A percentile compares a stretch with the other conserved stretches of the same genome.
These are phyloP conservation scores for Pseudochirops corinnae DNA, from an alignment of 2,797 vertebrate genomes.

Conservation along the genomic window DNA sequence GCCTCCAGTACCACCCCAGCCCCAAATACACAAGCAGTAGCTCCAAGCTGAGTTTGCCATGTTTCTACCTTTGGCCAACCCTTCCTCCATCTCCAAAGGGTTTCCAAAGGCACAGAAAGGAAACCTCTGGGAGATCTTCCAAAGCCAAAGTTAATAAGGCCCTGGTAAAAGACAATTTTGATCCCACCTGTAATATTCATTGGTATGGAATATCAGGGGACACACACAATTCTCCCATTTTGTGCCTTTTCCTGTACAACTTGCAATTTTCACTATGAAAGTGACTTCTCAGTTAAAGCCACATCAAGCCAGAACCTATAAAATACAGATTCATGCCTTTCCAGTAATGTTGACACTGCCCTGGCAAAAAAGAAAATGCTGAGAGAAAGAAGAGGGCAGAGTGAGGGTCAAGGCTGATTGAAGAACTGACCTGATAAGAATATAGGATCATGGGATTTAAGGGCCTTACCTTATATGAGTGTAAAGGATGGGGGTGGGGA, in stretches of 20 bases:
- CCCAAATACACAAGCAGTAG: neutral
- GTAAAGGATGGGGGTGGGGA: neutral
- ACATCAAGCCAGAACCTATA: neutral
- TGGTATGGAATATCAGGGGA: neutral
- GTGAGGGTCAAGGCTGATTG: neutral
- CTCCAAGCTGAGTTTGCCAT: neutral
- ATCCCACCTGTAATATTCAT: neutral
- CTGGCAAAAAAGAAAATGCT: neutral
- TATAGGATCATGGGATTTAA: neutral
- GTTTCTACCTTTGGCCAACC: neutral
- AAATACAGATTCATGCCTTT: neutral
- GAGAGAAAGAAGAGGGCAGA: neutral
- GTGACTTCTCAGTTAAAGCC: neutral
- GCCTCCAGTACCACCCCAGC: neutral
- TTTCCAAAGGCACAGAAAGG: neutral
- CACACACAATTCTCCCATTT: neutral
- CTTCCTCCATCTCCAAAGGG: neutral
- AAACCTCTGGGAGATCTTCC: neutral
- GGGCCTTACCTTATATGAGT: neutral
- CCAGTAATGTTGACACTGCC: neutral
- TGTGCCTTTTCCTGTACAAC: neutral
- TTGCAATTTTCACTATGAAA: neutral
- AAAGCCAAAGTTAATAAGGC: neutral
- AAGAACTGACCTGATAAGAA: neutral
- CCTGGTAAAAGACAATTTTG: neutral